Evolutionary conservation across 2,797 vertebrate genomes (phyloP).

Genomic region (Oreochromis mossambicus): DNA sequence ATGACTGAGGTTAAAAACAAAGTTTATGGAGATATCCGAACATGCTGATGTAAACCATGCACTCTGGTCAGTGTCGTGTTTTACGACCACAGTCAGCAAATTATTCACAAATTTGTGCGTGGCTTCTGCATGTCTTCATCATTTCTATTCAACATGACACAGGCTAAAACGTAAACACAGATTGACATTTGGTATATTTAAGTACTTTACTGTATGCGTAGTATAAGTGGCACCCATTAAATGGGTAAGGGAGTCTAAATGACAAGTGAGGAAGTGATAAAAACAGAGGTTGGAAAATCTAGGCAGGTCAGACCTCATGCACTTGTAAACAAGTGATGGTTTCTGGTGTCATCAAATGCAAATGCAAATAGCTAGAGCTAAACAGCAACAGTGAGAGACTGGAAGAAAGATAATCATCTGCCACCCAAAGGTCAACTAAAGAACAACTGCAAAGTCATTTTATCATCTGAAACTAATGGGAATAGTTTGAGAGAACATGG

Average conservation of each 20-base stretch:
- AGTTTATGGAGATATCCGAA: slow-evolving; percentile 36
- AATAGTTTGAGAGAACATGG: neutral
- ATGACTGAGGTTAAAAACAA: slow-evolving; percentile 41
- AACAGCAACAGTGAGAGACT: neutral
- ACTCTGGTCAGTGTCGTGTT: slow-evolving; percentile 8
- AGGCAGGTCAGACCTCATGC: neutral
- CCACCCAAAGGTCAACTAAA: slow-evolving; percentile 24
- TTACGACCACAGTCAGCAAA: neutral
- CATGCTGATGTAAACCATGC: slow-evolving; percentile 27
- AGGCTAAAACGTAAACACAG: neutral
- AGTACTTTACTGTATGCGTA: neutral
- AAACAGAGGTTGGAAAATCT: neutral
- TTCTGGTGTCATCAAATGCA: slow-evolving; percentile 16
- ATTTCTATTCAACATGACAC: neutral
- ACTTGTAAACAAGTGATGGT: slow-evolving; percentile 12
- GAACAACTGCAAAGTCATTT: neutral
- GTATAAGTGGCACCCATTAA: neutral
- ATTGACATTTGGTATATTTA: neutral
- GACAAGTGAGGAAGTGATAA: neutral
- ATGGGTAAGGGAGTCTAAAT: neutral
- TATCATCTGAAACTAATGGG: neutral
- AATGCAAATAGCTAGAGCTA: slow-evolving; percentile 27
- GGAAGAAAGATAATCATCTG: neutral
- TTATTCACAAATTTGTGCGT: neutral
- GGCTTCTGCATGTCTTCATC: neutral